Conservation (phyloP, 2,113 vertebrate species). For the Pteronura brasiliensis region DNA sequence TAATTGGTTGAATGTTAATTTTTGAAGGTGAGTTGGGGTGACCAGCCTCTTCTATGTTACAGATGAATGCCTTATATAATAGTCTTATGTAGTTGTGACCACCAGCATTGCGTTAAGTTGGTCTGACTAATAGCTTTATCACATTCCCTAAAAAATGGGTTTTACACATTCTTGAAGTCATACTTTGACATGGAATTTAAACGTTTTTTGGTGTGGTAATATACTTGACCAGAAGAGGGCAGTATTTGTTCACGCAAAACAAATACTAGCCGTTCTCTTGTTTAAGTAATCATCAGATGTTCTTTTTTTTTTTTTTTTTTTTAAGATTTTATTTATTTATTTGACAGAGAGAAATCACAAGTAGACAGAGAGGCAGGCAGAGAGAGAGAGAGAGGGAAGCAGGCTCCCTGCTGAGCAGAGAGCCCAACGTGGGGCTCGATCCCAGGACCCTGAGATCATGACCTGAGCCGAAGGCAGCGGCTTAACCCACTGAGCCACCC, state of each 20-base stretch:
- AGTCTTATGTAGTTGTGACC: not conserved
- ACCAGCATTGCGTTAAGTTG: not conserved
- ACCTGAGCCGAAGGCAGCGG: no score
- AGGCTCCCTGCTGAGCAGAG: no score
- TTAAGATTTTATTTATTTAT: no score
- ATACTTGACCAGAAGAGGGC: slow-evolving; percentile 79
- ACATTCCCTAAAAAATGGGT: not conserved
- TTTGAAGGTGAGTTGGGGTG: slow-evolving; percentile 3
- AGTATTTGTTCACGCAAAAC: slow-evolving; percentile 67
- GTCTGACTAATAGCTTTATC: not conserved
- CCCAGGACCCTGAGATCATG: no score
- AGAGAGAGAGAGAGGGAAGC: no score
- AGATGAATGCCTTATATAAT: not conserved
- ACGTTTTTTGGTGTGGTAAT: not conserved
- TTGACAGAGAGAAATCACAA: no score
- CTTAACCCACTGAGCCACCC: no score
- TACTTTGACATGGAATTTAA: not conserved
- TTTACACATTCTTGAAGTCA: not conserved
- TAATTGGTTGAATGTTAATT: not conserved
- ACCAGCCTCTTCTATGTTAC: not conserved
- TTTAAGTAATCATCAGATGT: not conserved
- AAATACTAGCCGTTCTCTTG: not conserved
- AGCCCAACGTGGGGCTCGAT: no score
- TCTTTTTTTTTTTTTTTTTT: slow-evolving; percentile 39
- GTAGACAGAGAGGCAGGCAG: no score